Evolutionary conservation across 2,888 invertebrate genomes (phyloP).

Genomic region (Gerris lacustris): DNA sequence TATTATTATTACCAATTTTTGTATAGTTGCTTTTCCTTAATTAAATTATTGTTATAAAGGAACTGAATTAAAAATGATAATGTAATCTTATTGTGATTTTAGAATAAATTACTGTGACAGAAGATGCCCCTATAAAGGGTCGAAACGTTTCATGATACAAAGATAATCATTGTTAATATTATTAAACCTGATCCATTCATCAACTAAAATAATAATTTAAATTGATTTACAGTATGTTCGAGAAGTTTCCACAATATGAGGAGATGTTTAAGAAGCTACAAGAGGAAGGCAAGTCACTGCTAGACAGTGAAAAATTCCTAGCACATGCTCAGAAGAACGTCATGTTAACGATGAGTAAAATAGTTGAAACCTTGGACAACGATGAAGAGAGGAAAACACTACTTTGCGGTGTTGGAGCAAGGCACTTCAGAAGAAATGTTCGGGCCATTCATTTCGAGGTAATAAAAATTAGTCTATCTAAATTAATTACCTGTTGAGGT

Average conservation of each 20-base stretch:
- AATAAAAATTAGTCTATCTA: neutral
- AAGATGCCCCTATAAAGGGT: too few species aligned
- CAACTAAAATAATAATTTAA: too few species aligned
- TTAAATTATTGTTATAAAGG: too few species aligned
- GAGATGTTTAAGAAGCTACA: slow-evolving; percentile 4
- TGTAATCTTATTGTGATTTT: too few species aligned
- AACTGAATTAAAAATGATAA: too few species aligned
- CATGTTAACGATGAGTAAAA: neutral
- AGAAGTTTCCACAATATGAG: neutral
- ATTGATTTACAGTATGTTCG: neutral
- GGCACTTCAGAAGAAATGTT: neutral
- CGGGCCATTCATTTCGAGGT: neutral
- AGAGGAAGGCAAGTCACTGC: neutral
- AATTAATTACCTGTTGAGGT: too few species aligned
- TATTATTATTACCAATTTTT: too few species aligned
- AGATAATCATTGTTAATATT: too few species aligned
- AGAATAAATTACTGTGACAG: too few species aligned
- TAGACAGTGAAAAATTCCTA: slow-evolving; percentile 7
- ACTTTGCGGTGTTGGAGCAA: neutral
- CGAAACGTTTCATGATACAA: too few species aligned
- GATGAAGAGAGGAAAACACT: neutral
- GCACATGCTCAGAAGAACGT: neutral
- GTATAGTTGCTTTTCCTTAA: too few species aligned
- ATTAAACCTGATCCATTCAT: too few species aligned
- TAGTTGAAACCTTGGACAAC: neutral